Evolutionary conservation across 2,113 vertebrate genomes (phyloP).

Genomic region (Calidris pugnax): DNA sequence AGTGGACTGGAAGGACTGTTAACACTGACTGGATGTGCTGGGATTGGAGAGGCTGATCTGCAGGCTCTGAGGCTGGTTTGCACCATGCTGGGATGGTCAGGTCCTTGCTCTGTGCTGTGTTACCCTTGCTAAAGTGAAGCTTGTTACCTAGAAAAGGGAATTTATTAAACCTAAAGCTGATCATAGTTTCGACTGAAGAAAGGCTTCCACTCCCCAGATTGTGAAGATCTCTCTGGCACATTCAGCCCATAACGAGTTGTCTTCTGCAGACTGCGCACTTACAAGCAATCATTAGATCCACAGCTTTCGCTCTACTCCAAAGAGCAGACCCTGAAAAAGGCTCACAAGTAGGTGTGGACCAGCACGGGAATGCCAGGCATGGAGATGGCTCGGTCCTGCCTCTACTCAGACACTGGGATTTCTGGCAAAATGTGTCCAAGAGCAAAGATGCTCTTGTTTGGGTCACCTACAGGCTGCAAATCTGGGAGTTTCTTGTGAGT

Average conservation of each 20-base stretch:
- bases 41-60: neutral
- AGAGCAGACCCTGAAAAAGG: neutral
- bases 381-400: accelerated
- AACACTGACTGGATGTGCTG: neutral
- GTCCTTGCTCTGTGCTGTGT: neutral
- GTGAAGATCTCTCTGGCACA: neutral
- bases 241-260: neutral
- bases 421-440: neutral
- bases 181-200: neutral
- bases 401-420: neutral
- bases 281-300: neutral
- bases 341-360: neutral
- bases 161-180: neutral
- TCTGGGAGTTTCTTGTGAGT: neutral
- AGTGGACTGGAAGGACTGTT: neutral
- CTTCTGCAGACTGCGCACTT: neutral
- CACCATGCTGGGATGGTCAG: neutral
- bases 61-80: neutral
- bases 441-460: neutral
- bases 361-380: neutral
- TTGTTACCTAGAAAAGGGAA: neutral
- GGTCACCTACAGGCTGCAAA: neutral
- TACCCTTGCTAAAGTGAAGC: neutral
- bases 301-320: neutral
- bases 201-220: neutral